Percentiles rank a stretch among this genome's conserved stretches.
Evolutionary conservation across 1,140 invertebrate species (phyloP).

Genomic region (Battus philenor): DNA sequence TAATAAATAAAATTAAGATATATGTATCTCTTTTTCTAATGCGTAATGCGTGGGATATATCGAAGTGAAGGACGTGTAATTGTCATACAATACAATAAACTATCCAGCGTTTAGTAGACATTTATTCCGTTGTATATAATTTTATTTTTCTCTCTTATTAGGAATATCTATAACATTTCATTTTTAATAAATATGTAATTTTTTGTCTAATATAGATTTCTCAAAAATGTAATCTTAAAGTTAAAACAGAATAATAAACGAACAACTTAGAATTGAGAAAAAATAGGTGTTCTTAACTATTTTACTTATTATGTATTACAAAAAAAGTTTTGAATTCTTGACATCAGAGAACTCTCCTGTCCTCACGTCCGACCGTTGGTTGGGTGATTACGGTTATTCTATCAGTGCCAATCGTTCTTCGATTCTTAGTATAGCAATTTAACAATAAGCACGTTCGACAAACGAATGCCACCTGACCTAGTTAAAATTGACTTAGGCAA

Average conservation of each 20-base stretch:
- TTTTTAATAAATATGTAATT: too few relatives aligned
- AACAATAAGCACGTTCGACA: slow-evolving; percentile 41
- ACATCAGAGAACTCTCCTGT: slow-evolving; percentile 13
- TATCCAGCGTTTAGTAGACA: background rate
- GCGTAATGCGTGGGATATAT: slow-evolving; percentile 7
- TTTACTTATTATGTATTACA: too few relatives aligned
- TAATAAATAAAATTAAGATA: slow-evolving; percentile 11
- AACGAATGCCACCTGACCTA: slow-evolving; percentile 31
- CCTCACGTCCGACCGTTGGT: slow-evolving; percentile 9
- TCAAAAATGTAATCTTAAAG: too few relatives aligned
- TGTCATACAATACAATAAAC: slow-evolving; percentile 4
- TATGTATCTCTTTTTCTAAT: slow-evolving; percentile 11
- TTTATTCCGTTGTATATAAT: background rate
- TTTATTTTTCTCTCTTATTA: too few relatives aligned
- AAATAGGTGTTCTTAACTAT: too few relatives aligned
- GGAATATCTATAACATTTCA: too few relatives aligned
- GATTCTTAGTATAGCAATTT: slow-evolving; percentile 36
- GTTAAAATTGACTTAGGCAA: slow-evolving; percentile 30
- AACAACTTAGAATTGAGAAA: too few relatives aligned
- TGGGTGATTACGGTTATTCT: slow-evolving; percentile 33
- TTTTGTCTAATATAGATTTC: too few relatives aligned
- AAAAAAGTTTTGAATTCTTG: slow-evolving; percentile 27
- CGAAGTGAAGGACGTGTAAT: background rate
- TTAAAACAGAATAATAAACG: too few relatives aligned
- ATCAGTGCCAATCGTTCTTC: slow-evolving; percentile 30